Base-by-base conservation (phyloP, 2,113 vertebrate genomes). In the Cariama cristata region DNA sequence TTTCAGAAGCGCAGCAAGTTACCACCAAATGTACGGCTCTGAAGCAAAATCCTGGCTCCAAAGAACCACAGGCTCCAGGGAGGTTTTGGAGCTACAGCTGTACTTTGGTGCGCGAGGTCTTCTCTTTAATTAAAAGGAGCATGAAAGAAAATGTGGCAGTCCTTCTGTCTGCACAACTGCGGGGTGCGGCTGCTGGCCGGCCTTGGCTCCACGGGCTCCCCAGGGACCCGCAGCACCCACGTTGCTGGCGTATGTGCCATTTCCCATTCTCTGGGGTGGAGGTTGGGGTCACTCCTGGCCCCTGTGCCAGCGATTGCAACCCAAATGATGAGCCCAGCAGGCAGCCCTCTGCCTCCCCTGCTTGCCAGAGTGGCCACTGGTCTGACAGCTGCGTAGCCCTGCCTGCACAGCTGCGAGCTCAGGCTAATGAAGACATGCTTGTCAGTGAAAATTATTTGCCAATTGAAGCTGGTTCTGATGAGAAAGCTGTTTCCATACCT, bases 171-270 rank as follows among this genome's bases (percentile, higher is more conserved):
- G 12, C 33, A 12, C 33, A 12, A 5, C 12, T 58, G 45, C 66
- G 49, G 66, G 17, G 50, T 64, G 56, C 4, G 0, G 91, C 77
- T 35, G 56, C 52, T 28, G 77, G 16, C 33, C 1, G 1, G 35
- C 81, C 75, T 35, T 17, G 66, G 55, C 74, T 69, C 56, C 32
- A 1, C 0, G 1, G 17, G 19, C 15, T 26, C 40, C 58, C 18
- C 30, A 3, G 9, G 26, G 47, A 74, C 10, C 66, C 2, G 0
- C 50, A 49, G 66, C 53, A 33, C 27, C 14, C 28, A 0, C 6
- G 0, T 6, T 1, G 1, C 10, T 45, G 77, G 15, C 0, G 0
- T 49, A 0, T 4, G 30, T 15, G 30, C 23, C 6, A 0, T 47
- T 49, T 69, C 47, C 14, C 8, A 28, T 45, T 77, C 19, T 30